phyloP scores from a whole-genome alignment of 2,113 vertebrate species.

The Copsychus sechellarum region DNA sequence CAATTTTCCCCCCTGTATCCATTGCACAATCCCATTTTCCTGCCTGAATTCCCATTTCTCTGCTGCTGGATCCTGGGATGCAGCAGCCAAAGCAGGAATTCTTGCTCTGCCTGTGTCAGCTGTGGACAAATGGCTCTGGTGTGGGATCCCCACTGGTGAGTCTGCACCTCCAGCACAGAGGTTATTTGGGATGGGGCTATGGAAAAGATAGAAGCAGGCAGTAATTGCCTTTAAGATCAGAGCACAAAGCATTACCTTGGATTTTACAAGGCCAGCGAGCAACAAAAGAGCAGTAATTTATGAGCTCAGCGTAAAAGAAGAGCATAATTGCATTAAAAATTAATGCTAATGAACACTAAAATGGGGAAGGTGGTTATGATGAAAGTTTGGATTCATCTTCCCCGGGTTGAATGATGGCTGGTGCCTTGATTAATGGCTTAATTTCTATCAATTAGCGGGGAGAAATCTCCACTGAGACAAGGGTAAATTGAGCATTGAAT shows the following conservation, averaged over 20 bases:
- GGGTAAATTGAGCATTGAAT: constrained; percentile 98
- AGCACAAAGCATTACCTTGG: constrained; percentile 99
- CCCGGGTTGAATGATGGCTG: constrained; percentile 97
- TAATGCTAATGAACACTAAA: constrained; percentile 99
- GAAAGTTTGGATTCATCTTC: constrained; percentile 99
- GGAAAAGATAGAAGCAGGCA: constrained; percentile 89
- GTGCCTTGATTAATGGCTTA: constrained; percentile 99
- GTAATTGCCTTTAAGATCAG: constrained; percentile 99
- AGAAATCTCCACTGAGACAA: constrained; percentile 93
- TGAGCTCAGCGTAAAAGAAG: constrained; percentile 99
- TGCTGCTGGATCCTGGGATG: not conserved
- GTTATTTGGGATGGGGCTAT: constrained; percentile 89
- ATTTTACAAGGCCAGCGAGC: constrained; percentile 99
- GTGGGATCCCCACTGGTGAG: not conserved
- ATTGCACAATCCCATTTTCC: accelerated
- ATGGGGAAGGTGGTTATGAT: constrained; percentile 99
- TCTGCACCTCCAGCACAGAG: constrained; percentile 62
- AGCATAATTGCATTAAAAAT: constrained; percentile 99
- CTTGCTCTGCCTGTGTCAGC: not conserved
- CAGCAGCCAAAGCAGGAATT: not conserved
- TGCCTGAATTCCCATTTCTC: not conserved
- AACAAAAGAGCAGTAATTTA: constrained; percentile 99
- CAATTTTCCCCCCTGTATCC: accelerated
- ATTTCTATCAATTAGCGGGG: constrained; percentile 99
- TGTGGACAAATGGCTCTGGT: not conserved